phyloP scores from a whole-genome alignment of 2,888 invertebrate genomes.

The Epinotia bilunana region DNA sequence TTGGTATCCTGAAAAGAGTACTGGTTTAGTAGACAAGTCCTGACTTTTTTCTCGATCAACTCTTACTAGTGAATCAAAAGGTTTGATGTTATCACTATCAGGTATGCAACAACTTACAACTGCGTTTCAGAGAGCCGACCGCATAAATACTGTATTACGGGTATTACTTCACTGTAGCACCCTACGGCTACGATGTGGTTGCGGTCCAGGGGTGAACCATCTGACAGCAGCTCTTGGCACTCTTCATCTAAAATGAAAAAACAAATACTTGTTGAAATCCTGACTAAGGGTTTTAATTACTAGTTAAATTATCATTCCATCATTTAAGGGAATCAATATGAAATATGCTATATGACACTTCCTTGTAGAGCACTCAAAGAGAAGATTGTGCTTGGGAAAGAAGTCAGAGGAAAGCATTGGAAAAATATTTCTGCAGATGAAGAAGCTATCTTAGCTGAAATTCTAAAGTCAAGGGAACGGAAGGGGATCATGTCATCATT shows the following conservation, averaged over 20 bases:
- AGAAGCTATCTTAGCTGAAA: too few species aligned
- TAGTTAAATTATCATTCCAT: too few species aligned
- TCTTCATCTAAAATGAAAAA: slow-evolving; percentile 86
- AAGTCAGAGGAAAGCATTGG: too few species aligned
- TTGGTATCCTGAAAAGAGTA: slow-evolving; percentile 80
- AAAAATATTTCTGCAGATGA: too few species aligned
- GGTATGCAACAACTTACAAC: slow-evolving; percentile 78
- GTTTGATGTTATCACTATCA: neutral
- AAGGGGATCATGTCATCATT: too few species aligned
- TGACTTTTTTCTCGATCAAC: neutral
- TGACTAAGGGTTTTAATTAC: neutral
- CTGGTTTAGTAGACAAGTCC: neutral
- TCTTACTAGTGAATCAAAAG: too few species aligned
- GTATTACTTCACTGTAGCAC: slow-evolving; percentile 95
- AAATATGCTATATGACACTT: too few species aligned
- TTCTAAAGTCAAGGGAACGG: too few species aligned
- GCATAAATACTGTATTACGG: slow-evolving; percentile 94
- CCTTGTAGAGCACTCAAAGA: too few species aligned
- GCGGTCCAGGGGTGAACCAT: slow-evolving; percentile 77
- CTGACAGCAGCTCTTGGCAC: slow-evolving; percentile 87
- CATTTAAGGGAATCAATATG: too few species aligned
- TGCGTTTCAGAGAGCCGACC: slow-evolving; percentile 93
- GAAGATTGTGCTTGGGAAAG: too few species aligned
- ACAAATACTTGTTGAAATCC: neutral
- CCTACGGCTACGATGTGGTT: slow-evolving; percentile 88